A percentile compares a stretch with the other conserved stretches of the same genome.
phyloP scores from a whole-genome alignment of 2,113 vertebrate genomes.

The Dicaeum eximium region DNA sequence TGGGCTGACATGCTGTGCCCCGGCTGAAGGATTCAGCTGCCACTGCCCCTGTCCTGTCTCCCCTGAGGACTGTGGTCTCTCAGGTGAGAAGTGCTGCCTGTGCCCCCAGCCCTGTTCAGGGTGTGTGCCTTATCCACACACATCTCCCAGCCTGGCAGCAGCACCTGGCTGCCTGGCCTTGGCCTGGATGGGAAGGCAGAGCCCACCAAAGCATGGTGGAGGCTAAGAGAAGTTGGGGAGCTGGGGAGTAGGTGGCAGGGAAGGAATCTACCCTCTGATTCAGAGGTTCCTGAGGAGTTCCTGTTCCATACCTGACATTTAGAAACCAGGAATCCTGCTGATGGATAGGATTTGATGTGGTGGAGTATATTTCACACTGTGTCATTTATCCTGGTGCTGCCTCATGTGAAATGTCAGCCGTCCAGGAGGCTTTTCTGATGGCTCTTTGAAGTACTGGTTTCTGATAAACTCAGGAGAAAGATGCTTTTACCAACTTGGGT shows the following conservation, averaged over 20 bases:
- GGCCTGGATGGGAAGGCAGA: background rate
- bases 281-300: background rate
- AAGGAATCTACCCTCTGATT: background rate
- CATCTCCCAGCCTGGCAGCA: background rate
- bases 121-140: rapidly evolving
- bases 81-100: background rate
- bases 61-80: background rate
- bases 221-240: background rate
- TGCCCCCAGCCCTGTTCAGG: no score
- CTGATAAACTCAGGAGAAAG: conserved; percentile 25
- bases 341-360: conserved; percentile 50
- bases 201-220: background rate
- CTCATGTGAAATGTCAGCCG: conserved; percentile 30
- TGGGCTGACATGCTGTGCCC: rapidly evolving
- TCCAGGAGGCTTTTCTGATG: conserved; percentile 40
- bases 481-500: background rate
- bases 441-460: conserved; percentile 46
- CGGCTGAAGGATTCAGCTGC: background rate
- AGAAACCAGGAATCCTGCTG: conserved; percentile 50
- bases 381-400: conserved; percentile 60
- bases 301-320: background rate
- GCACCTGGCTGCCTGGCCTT: rapidly evolving
- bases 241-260: background rate
- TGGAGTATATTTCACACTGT: conserved; percentile 51
- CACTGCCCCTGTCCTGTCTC: background rate